Base-by-base conservation (phyloP, 1,140 invertebrate genomes). In the Protaetia brevitarsis region DNA sequence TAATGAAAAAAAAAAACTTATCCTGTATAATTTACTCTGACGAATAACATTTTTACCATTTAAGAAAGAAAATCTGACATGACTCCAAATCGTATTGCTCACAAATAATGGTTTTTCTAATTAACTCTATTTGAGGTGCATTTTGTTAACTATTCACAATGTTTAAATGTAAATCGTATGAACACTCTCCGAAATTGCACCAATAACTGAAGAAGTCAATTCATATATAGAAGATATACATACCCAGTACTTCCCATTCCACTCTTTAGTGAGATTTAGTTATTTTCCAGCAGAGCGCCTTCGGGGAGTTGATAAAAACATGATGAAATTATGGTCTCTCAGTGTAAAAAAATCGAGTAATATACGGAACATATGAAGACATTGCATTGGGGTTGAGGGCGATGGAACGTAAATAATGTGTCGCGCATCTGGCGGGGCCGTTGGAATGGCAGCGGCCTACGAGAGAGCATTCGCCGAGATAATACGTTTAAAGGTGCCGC, bases 401-500 rank as follows among this genome's bases (percentile, higher is more conserved):
- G 69, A 71, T 71, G 70, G 70, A 61, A 71, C 62, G 70, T 69
- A 71, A 71, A 66, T 71, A 71, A 71, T 69, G 58, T 59, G 34
- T 41, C 56, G 57, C 69, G 70, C 70, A 71, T 71, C 70, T 71
- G 70, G 70, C 64, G 65, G 41, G 21, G 41, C 19, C 41, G 41
- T 8, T 51, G 41, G 41, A 51, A 23, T 19, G 16, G 67, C 19
- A 19, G 4, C 41, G 41, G 41, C 41, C 41, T 19, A 51, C 65
- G 45, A 66, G 63, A 66, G 63, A 37, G 59, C 66, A 71, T 64
- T 69, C 68, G 66, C 68, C 69, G 70, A 63, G 64, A 71, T 71
- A 71, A 71, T 71, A 66, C 63, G 70, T 67, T 69, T 71, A 71
- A 71, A 71, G 68, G 68, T 69, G 66, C 70, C 70, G 70, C 70